phyloP scores from a whole-genome alignment of 2,888 invertebrate genomes.

The Lycaena phlaeas region DNA sequence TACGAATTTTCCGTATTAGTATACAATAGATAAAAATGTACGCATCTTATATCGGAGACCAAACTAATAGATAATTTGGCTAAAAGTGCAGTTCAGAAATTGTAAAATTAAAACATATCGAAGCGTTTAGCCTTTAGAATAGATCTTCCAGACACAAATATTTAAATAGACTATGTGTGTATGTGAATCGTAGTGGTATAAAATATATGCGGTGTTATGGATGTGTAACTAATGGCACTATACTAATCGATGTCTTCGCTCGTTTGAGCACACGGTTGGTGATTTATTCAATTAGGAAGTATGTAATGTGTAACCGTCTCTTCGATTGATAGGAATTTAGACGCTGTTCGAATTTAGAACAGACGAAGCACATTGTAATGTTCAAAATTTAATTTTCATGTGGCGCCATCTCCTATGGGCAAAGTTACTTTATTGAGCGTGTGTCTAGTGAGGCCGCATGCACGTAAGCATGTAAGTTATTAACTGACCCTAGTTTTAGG shows the following conservation, averaged over 20 bases:
- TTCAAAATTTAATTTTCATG: neutral
- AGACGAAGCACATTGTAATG: neutral
- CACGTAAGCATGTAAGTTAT: slow-evolving; percentile 55
- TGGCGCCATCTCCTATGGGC: neutral
- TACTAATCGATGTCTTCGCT: slow-evolving; percentile 9
- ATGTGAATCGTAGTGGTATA: slow-evolving; percentile 23
- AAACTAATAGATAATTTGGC: slow-evolving; percentile 31
- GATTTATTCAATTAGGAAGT: too few species aligned
- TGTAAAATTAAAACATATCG: slow-evolving; percentile 64
- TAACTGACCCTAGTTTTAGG: slow-evolving; percentile 68
- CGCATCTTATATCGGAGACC: slow-evolving; percentile 16
- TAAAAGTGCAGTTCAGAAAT: slow-evolving; percentile 59
- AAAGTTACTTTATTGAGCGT: slow-evolving; percentile 24
- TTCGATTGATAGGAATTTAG: neutral
- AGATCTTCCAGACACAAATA: slow-evolving; percentile 64
- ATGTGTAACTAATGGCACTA: slow-evolving; percentile 24
- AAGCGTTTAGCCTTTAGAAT: slow-evolving; percentile 66
- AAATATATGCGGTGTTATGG: slow-evolving; percentile 28
- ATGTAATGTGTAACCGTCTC: too few species aligned
- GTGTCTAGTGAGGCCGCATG: slow-evolving; percentile 40
- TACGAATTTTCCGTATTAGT: slow-evolving; percentile 19
- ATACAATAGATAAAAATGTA: slow-evolving; percentile 1
- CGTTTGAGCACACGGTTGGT: too few species aligned
- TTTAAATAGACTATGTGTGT: slow-evolving; percentile 38
- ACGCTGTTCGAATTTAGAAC: neutral